These are phyloP conservation scores for Athetis lepigone DNA, from an alignment of 2,888 invertebrate genomes.

Conservation along the genomic window DNA sequence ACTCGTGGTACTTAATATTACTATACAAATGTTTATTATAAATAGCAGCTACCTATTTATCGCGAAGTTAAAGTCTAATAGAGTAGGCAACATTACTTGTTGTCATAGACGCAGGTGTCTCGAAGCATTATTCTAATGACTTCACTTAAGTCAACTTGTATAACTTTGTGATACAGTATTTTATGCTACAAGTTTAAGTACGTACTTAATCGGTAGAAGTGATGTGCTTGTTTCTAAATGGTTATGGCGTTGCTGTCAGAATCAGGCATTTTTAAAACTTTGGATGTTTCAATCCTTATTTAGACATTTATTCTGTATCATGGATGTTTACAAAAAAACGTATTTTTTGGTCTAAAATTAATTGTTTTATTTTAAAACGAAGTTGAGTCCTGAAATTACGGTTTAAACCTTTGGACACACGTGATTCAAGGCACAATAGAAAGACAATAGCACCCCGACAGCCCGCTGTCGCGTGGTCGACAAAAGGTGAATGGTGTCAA, in stretches of 20 bases:
- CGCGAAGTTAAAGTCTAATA: constrained; percentile 34
- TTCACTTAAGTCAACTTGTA: constrained; percentile 42
- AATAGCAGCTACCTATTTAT: constrained; percentile 29
- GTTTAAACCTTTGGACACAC: too few relatives aligned
- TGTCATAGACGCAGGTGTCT: constrained; percentile 48
- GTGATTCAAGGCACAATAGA: too few relatives aligned
- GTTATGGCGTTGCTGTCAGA: neutral
- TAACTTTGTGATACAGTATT: constrained; percentile 43
- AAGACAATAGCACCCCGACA: too few relatives aligned
- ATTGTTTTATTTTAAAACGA: too few relatives aligned
- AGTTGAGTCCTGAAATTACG: too few relatives aligned
- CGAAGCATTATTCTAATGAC: constrained; percentile 38
- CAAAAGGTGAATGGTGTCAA: too few relatives aligned
- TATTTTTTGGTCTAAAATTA: too few relatives aligned
- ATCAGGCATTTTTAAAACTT: too few relatives aligned
- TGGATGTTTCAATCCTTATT: too few relatives aligned
- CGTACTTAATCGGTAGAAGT: constrained; percentile 1
- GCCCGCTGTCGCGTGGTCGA: too few relatives aligned
- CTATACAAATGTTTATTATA: neutral
- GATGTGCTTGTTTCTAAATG: constrained; percentile 8
- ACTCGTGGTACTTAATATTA: neutral
- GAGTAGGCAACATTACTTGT: constrained; percentile 49
- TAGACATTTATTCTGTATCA: too few relatives aligned
- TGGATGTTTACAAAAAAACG: too few relatives aligned
- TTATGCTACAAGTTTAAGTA: neutral